These are phyloP conservation scores for Montifringilla adamsi DNA, from an alignment of 2,113 vertebrate genomes.

Conservation along the genomic window DNA sequence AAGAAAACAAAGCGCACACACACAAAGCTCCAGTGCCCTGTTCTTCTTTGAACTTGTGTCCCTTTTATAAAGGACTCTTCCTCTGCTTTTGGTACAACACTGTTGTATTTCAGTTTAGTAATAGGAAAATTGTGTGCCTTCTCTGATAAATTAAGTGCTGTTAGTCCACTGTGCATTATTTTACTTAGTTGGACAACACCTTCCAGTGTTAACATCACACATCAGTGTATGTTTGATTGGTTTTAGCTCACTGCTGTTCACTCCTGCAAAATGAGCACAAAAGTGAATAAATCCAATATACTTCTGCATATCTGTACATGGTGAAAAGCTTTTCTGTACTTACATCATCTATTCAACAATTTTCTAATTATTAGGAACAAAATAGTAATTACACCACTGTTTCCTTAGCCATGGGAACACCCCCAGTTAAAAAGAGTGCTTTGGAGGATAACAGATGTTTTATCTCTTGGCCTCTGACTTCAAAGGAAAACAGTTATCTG, in stretches of 20 bases:
- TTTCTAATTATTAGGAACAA: constrained; percentile 30
- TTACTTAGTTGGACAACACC: not conserved
- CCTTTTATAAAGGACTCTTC: not conserved
- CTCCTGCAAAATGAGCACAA: not conserved
- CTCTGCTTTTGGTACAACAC: not conserved
- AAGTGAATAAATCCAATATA: not conserved
- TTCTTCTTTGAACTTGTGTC: not conserved
- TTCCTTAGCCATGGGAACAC: not conserved
- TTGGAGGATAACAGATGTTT: constrained; percentile 40
- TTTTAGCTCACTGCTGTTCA: not conserved
- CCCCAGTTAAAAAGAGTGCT: not conserved
- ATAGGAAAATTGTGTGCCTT: not conserved
- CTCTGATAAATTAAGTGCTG: not conserved
- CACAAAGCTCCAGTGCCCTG: fast-evolving
- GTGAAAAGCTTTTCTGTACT: not conserved
- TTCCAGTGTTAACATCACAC: not conserved
- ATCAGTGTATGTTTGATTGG: not conserved
- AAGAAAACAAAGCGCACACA: not conserved
- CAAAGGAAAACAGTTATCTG: constrained; percentile 46
- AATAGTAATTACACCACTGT: not conserved
- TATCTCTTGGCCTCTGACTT: constrained; percentile 50
- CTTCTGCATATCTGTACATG: not conserved
- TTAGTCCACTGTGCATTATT: not conserved
- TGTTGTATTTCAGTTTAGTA: not conserved
- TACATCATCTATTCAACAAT: not conserved